Conservation (phyloP, 2,797 vertebrate species). For the Tolypeutes matacus region DNA sequence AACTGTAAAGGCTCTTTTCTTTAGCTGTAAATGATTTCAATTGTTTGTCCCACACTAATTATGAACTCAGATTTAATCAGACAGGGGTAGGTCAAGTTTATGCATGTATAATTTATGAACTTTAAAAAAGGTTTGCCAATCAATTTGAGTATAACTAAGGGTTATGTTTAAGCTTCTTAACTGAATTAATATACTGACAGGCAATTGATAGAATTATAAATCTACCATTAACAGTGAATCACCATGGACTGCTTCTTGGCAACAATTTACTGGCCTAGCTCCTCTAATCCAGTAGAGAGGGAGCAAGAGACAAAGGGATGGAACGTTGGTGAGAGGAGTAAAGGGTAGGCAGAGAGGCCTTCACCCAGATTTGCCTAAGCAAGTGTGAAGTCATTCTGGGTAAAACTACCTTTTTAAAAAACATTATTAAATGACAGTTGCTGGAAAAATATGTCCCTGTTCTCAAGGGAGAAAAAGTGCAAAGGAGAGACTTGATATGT, state of each 20-base stretch:
- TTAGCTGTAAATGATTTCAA: conserved; percentile 48
- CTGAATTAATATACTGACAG: conserved; percentile 73
- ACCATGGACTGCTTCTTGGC: conserved; percentile 19
- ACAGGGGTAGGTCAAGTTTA: conserved; percentile 59
- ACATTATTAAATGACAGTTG: not conserved
- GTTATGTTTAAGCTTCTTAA: conserved; percentile 75
- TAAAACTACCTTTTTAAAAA: conserved; percentile 33
- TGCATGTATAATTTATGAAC: conserved; percentile 69
- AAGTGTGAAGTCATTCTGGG: not conserved
- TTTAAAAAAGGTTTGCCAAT: conserved; percentile 62
- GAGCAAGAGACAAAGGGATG: not conserved
- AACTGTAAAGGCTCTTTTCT: conserved; percentile 41
- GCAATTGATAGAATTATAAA: conserved; percentile 70
- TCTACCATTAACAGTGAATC: conserved; percentile 60
- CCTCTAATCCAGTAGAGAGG: not conserved
- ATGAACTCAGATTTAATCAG: conserved; percentile 76
- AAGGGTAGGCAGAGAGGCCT: too few relatives aligned
- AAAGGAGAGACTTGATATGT: not conserved
- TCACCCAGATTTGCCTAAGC: not conserved
- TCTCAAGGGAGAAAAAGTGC: not conserved
- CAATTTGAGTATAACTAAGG: conserved; percentile 72
- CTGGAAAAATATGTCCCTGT: not conserved
- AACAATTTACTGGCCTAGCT: not conserved
- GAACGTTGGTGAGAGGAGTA: not conserved
- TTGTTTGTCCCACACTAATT: conserved; percentile 73